A percentile compares a stretch with the other conserved stretches of the same genome.
Evolutionary conservation across 2,797 vertebrate genomes (phyloP).

Genomic region (Pseudomugil tenellus): DNA sequence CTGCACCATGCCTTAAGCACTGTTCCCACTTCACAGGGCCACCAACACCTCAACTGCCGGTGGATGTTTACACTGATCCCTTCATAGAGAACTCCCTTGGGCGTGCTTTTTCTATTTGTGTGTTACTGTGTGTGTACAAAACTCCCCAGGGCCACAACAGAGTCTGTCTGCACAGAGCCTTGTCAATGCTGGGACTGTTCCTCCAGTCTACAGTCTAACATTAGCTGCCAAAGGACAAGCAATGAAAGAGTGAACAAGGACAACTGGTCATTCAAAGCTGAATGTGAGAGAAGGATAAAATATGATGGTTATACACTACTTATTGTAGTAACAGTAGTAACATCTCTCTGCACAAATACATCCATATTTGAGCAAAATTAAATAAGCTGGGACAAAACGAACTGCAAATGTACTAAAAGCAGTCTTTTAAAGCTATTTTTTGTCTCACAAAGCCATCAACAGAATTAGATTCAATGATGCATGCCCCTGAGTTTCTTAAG

Average conservation of each 20-base stretch:
- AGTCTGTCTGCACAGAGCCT: slow-evolving; percentile 50
- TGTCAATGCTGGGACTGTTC: slow-evolving; percentile 59
- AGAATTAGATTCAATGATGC: slow-evolving; percentile 4
- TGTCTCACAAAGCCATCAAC: neutral
- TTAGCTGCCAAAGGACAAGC: slow-evolving; percentile 17
- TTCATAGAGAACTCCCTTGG: slow-evolving; percentile 67
- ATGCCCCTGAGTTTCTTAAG: slow-evolving; percentile 34
- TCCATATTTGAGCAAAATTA: neutral
- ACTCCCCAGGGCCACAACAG: slow-evolving; percentile 51
- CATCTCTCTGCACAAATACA: neutral
- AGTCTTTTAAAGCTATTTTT: neutral
- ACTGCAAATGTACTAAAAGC: neutral
- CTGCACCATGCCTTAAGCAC: slow-evolving; percentile 63
- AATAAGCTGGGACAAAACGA: neutral
- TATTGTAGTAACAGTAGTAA: neutral
- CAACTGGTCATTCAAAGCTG: slow-evolving; percentile 45
- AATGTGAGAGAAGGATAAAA: neutral
- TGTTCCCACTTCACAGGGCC: slow-evolving; percentile 71
- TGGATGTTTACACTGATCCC: slow-evolving; percentile 80
- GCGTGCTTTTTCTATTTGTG: slow-evolving; percentile 42
- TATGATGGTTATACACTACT: neutral
- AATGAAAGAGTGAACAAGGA: slow-evolving; percentile 39
- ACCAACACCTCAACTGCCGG: slow-evolving; percentile 69
- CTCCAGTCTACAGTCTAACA: slow-evolving; percentile 38
- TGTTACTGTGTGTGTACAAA: slow-evolving; percentile 19